Evolutionary conservation across 2,113 vertebrate genomes (phyloP).

Genomic region (Azemiops feae): DNA sequence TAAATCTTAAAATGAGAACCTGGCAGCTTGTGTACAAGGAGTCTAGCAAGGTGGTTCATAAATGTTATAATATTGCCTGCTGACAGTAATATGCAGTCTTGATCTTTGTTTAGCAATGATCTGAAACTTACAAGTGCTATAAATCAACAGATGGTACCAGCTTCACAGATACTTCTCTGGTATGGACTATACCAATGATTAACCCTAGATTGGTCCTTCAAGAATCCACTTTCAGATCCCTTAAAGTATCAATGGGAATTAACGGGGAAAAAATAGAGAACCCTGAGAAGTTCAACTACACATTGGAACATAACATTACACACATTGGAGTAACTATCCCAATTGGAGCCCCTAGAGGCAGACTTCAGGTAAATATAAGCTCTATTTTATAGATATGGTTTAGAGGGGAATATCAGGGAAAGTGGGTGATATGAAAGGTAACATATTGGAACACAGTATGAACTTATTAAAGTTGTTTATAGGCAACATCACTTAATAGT

Average conservation of each 20-base stretch:
- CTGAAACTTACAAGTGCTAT: not conserved
- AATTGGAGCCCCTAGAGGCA: constrained; percentile 75
- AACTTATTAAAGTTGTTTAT: not conserved
- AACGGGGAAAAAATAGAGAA: constrained; percentile 54
- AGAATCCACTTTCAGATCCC: constrained; percentile 50
- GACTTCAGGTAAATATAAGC: constrained; percentile 46
- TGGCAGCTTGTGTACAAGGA: not conserved
- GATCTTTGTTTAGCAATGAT: not conserved
- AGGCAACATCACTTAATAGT: not conserved
- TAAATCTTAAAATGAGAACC: not conserved
- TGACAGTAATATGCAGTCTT: not conserved
- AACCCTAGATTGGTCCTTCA: constrained; percentile 72
- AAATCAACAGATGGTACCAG: constrained; percentile 70
- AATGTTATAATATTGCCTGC: not conserved
- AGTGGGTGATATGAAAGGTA: not conserved
- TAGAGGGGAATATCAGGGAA: not conserved
- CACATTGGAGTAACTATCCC: constrained; percentile 71
- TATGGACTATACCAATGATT: constrained; percentile 74
- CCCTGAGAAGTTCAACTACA: constrained; percentile 58
- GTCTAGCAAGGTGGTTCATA: not conserved
- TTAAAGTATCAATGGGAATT: constrained; percentile 72
- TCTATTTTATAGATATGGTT: not conserved
- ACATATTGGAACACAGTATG: not conserved
- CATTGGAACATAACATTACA: constrained; percentile 53
- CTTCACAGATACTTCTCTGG: constrained; percentile 64